Percentiles rank a stretch among this genome's conserved stretches.
These are phyloP conservation scores for Bothrops jararaca DNA, from an alignment of 2,113 vertebrate species.

Conservation along the genomic window DNA sequence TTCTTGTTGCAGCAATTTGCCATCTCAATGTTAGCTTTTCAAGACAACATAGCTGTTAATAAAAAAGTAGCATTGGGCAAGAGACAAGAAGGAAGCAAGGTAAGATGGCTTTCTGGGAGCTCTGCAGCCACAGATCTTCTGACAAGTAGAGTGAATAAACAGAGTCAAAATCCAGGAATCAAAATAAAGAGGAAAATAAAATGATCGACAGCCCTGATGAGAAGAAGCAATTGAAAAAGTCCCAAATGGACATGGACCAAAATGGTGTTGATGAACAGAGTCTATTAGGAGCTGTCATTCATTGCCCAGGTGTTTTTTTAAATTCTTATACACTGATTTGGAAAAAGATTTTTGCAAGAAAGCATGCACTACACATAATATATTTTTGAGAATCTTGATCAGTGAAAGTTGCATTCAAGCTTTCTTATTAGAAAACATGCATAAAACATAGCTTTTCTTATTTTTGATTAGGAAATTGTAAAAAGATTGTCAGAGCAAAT, in stretches of 20 bases:
- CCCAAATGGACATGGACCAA: neutral
- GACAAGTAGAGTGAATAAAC: neutral
- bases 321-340: neutral
- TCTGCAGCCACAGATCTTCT: neutral
- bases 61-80: neutral
- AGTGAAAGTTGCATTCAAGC: neutral
- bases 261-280: neutral
- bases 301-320: neutral
- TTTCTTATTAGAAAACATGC: neutral
- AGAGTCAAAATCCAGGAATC: neutral
- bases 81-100: neutral
- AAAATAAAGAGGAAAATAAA: neutral
- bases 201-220: neutral
- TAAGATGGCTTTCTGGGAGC: neutral
- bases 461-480: neutral
- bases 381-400: neutral
- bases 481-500: neutral
- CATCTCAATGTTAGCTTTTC: neutral
- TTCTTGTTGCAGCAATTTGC: neutral
- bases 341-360: neutral
- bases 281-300: neutral
- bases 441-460: neutral
- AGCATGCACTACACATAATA: neutral
- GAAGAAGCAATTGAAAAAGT: neutral
- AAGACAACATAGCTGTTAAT: neutral